These are phyloP conservation scores for Micromys minutus DNA, from an alignment of 2,113 vertebrate species.

Conservation along the genomic window DNA sequence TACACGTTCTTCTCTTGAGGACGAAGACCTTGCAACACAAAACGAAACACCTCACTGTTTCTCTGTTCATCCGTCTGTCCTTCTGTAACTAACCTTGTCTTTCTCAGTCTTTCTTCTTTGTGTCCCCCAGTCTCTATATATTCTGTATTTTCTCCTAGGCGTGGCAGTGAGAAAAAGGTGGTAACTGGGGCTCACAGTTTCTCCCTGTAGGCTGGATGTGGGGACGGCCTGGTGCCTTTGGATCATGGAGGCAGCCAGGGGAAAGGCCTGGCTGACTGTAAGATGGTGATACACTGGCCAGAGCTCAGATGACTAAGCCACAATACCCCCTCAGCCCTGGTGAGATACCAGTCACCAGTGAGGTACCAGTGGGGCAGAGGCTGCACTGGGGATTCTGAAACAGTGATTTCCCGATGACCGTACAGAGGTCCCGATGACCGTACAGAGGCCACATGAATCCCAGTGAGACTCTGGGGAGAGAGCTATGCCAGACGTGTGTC, in stretches of 20 bases:
- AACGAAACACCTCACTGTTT: background rate
- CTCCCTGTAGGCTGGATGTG: background rate
- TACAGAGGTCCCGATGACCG: background rate
- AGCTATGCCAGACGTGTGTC: background rate
- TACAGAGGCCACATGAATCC: fast-evolving
- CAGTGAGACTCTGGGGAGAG: background rate
- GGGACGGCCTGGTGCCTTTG: fast-evolving
- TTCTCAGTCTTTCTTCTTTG: background rate
- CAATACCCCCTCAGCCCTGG: background rate
- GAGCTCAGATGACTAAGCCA: background rate
- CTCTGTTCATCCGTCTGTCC: background rate
- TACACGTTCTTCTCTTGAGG: background rate
- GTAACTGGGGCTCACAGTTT: fast-evolving
- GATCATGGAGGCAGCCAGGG: no score
- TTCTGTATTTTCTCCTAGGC: background rate
- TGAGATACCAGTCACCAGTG: background rate
- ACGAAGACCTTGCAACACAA: fast-evolving
- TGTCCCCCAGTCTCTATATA: background rate
- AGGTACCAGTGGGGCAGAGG: background rate
- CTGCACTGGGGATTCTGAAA: fast-evolving
- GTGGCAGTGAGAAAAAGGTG: background rate
- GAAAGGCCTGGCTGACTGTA: background rate
- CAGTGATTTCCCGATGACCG: background rate
- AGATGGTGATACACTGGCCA: no score
- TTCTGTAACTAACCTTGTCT: background rate